Conservation (phyloP, 2,797 vertebrate species). For the Apogon hyalosoma region DNA sequence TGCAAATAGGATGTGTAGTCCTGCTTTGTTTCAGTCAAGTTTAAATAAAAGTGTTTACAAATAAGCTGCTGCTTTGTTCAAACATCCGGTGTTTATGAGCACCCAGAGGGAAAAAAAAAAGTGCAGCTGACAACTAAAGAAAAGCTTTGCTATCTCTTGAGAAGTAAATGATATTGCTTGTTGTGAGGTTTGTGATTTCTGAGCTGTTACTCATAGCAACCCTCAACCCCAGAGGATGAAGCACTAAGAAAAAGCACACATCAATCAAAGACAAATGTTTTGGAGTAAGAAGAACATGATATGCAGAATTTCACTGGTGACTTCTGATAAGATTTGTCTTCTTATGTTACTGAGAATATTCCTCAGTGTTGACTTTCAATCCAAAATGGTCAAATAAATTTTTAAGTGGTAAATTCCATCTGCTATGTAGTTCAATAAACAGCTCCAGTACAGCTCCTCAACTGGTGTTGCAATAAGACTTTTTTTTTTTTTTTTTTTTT, state of each 20-base stretch:
- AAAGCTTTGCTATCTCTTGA: conserved; percentile 25
- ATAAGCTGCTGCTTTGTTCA: conserved; percentile 3
- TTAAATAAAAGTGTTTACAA: conserved; percentile 20
- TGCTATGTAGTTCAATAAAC: background rate
- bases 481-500: too few species aligned
- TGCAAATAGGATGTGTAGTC: background rate
- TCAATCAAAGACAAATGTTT: conserved; percentile 38
- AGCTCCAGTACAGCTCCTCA: background rate
- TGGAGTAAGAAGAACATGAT: background rate
- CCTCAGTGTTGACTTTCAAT: background rate
- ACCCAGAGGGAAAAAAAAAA: conserved; percentile 19
- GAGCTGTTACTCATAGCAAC: conserved; percentile 28
- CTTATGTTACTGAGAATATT: background rate
- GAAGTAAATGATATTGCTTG: conserved; percentile 35
- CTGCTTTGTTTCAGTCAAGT: background rate
- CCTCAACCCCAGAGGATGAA: conserved; percentile 15
- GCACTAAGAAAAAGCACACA: conserved; percentile 22
- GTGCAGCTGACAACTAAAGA: conserved; percentile 25
- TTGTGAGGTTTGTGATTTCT: conserved; percentile 38
- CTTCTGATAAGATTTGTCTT: background rate
- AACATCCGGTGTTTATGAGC: conserved; percentile 5
- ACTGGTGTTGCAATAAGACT: too few species aligned
- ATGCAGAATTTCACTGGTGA: background rate
- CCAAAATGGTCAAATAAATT: background rate
- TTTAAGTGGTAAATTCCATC: background rate